Base-by-base conservation (phyloP, 2,888 invertebrate species). In the Coecobrya sp. region DNA sequence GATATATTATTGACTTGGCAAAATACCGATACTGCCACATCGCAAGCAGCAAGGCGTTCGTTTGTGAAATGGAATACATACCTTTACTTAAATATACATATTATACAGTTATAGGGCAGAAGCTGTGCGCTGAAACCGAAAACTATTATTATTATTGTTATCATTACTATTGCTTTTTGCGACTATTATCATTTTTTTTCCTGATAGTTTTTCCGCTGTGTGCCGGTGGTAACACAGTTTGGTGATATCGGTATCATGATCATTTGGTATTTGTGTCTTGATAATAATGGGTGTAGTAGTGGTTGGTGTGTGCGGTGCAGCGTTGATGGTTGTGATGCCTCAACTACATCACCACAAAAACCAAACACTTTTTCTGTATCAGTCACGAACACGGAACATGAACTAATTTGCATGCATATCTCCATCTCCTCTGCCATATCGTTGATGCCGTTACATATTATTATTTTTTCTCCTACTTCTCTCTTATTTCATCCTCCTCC, bases 381-480 rank as follows among this genome's bases (percentile, higher is more conserved):
- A 68, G 68, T 68, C 68, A 68, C 68, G 68, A 68, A 68, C 68
- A 30, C 27, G 27, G 13, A 30, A 68, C 68, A 68, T 68, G 68
- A 68, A 68, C 68, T 68, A 68, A 68, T 68, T 68, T 68, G 68
- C 68, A 68, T 59, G 59, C 59, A 19, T 19, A 59, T 59, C 59
- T 59, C 52, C 52, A 52, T 59, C 59, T 59, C 59, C 36, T 36
- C 36, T 7, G 19, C 0, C 59, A 59, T 11, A 59, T 4, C 59
- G 59, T 19, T 7, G 59, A n/a, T 59, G 19, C 19, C 19, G 52
- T 52, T 52, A 52, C n/a, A 52, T 36, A 36, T 36, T 36, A 36
- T 36, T 36, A 36, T 36, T 36, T 36, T 36, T 36, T 36, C 36
- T 36, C 3, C 36, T 36, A 4, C 7, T 36, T 36, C 7, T 36